Conservation (phyloP, 2,113 vertebrate genomes). For the Tauraco erythrolophus region DNA sequence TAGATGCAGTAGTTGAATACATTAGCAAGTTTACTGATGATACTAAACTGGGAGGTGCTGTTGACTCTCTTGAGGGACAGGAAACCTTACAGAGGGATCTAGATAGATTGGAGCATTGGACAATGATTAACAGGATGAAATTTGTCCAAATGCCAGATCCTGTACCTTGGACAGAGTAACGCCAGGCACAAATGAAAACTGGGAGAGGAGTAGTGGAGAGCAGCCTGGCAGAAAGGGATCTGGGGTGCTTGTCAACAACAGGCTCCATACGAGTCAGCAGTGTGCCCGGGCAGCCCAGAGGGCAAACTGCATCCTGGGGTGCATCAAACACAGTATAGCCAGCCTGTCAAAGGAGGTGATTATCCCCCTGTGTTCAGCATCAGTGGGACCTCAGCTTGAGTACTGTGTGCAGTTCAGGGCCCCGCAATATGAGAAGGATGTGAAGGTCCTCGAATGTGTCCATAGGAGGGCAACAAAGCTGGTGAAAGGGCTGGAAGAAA, state of each 20-base stretch:
- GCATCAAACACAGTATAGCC: not conserved
- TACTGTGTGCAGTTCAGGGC: no score
- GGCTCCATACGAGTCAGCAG: not conserved
- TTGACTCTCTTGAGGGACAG: not conserved
- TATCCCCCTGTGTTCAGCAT: not conserved
- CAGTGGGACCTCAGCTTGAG: no score
- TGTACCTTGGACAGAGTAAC: not conserved
- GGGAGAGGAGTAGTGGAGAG: not conserved
- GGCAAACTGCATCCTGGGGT: not conserved
- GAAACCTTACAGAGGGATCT: not conserved
- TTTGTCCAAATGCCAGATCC: not conserved
- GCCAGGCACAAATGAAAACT: not conserved
- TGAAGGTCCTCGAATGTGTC: not conserved
- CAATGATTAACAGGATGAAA: not conserved
- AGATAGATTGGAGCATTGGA: not conserved
- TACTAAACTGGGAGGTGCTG: not conserved
- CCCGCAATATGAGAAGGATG: not conserved
- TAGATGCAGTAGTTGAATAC: not conserved
- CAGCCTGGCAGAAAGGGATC: not conserved
- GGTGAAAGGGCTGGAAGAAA: not conserved
- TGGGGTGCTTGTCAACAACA: not conserved
- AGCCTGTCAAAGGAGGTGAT: not conserved
- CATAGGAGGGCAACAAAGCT: not conserved
- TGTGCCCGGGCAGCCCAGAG: not conserved
- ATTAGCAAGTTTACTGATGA: not conserved